A percentile compares a stretch with the other conserved stretches of the same genome.
phyloP scores from a whole-genome alignment of 2,888 invertebrate species.

The Caenorhabditis sp. region DNA sequence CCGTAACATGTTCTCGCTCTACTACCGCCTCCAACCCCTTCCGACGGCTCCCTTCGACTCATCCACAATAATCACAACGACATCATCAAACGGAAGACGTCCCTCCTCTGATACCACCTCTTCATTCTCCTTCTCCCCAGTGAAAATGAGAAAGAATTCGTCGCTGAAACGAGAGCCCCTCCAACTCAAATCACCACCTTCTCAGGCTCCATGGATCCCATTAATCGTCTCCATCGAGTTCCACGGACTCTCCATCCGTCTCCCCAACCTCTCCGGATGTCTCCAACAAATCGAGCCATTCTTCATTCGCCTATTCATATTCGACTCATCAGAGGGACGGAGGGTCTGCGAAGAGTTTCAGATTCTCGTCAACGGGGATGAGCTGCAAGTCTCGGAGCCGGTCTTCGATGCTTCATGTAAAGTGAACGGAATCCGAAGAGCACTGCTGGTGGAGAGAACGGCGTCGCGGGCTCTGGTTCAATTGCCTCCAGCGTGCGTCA shows the following conservation, averaged over 20 bases:
- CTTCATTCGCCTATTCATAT: slow-evolving; percentile 92
- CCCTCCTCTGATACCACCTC: neutral
- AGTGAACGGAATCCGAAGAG: slow-evolving; percentile 56
- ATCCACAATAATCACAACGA: slow-evolving; percentile 40
- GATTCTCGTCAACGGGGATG: slow-evolving; percentile 70
- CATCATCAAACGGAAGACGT: neutral
- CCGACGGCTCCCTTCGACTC: slow-evolving; percentile 36
- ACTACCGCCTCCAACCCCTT: slow-evolving; percentile 69
- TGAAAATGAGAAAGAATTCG: slow-evolving; percentile 54
- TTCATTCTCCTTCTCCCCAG: slow-evolving; percentile 37
- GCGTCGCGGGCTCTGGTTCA: slow-evolving; percentile 60
- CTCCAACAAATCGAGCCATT: slow-evolving; percentile 91
- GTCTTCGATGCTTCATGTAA: slow-evolving; percentile 56
- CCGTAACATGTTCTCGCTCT: slow-evolving; percentile 80
- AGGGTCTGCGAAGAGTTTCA: slow-evolving; percentile 80
- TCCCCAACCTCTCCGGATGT: slow-evolving; percentile 46
- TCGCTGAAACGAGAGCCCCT: slow-evolving; percentile 38
- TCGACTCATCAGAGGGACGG: slow-evolving; percentile 87
- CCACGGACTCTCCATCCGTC: slow-evolving; percentile 47
- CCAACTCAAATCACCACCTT: neutral
- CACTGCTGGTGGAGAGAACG: slow-evolving; percentile 54
- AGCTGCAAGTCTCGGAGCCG: slow-evolving; percentile 63
- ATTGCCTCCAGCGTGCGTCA: slow-evolving; percentile 16
- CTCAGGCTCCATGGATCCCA: neutral
- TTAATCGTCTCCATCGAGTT: slow-evolving; percentile 66